Evolutionary conservation across 2,113 vertebrate genomes (phyloP), one percentile per base, ranked within the genome.

Genomic region (Aythya baeri): DNA sequence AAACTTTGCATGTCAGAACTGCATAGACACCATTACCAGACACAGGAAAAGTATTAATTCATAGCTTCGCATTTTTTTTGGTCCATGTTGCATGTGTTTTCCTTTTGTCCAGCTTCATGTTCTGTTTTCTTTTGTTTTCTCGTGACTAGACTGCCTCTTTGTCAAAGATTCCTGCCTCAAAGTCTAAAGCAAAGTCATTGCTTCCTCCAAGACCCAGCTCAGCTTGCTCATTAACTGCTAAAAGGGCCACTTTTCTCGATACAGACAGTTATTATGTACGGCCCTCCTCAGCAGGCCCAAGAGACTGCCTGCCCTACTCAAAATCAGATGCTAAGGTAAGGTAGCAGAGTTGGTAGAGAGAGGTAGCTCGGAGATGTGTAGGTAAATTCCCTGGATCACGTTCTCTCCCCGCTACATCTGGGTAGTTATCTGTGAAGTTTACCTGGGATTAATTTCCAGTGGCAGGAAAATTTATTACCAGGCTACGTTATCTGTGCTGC

Each of bases 151-250:
- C 97, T 97, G 97, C 97, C 90, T 98, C 98, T 97, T 97, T 98
- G 97, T 98, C 98, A 99, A 99, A 99, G 98, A 99, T 99, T 97
- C 98, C 98, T 97, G 98, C 98, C 98, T 98, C 97, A 97, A 98
- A 98, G 96, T 98, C 97, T 97, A 98, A 97, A 97, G 97, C 96
- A 96, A 97, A 98, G 93, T 95, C 97, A 94, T 97, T 98, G 91
- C 92, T 97, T 94, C 97, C 96, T 93, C 97, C 98, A 97, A 97
- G 98, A 96, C 97, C 98, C 88, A 94, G 95, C 97, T 98, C 98
- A 94, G 98, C 98, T 96, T 98, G 98, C 96, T 98, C 98, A 97
- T 95, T 98, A 91, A 91, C 63, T 89, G 86, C 97, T 98, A 97
- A 98, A 97, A 98, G 84, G 94, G 97, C 96, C 96, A 92, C 97